phyloP scores from a whole-genome alignment of 2,113 vertebrate genomes.

The Pollimyrus isidori region DNA sequence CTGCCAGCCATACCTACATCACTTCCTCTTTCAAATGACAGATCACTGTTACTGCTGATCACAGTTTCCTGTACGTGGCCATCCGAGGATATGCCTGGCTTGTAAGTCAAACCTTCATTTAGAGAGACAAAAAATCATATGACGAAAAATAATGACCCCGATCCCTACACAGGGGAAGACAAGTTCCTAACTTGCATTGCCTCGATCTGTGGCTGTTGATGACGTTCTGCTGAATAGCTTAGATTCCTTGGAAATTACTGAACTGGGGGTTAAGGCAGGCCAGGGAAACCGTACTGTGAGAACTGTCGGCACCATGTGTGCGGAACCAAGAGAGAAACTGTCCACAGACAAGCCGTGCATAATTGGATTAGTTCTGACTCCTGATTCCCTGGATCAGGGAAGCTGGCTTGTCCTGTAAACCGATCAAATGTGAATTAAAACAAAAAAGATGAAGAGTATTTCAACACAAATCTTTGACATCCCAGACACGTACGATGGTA shows the following conservation, averaged over 20 bases:
- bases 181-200: not conserved
- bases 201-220: not conserved
- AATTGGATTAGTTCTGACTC: not conserved
- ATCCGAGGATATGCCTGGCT: not conserved
- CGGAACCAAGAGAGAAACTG: not conserved
- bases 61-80: not conserved
- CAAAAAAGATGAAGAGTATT: not conserved
- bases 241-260: not conserved
- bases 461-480: not conserved
- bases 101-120: not conserved
- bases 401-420: not conserved
- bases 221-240: constrained; percentile 1
- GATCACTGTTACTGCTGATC: not conserved
- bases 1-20: not conserved
- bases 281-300: not conserved
- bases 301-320: not conserved
- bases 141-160: not conserved
- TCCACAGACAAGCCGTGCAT: not conserved
- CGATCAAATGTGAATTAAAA: not conserved
- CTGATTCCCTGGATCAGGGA: not conserved
- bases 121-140: not conserved
- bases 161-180: not conserved
- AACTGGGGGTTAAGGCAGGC: not conserved
- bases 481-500: not conserved
- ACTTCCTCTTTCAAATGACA: not conserved